Percentiles rank a stretch among this genome's conserved stretches.
phyloP scores from a whole-genome alignment of 2,888 invertebrate species.

The Amorpha juglandis region DNA sequence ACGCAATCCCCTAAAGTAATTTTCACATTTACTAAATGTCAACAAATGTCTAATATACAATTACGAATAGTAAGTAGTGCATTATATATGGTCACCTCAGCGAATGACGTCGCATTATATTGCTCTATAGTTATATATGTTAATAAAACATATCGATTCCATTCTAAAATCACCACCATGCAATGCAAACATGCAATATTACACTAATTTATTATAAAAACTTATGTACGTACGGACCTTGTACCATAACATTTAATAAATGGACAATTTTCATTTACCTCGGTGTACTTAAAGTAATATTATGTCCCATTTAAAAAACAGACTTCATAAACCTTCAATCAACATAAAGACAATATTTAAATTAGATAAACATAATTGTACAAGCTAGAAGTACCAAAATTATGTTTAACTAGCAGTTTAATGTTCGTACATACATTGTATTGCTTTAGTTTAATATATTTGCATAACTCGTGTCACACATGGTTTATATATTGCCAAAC shows the following conservation, averaged over 20 bases:
- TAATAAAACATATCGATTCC: constrained; percentile 52
- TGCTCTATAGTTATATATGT: constrained; percentile 16
- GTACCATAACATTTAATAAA: constrained; percentile 56
- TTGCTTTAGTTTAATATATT: constrained; percentile 18
- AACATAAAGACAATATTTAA: constrained; percentile 48
- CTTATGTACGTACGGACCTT: constrained; percentile 70
- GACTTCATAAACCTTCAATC: constrained; percentile 34
- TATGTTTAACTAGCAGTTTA: constrained; percentile 39
- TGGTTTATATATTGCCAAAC: constrained; percentile 16
- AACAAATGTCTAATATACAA: constrained; percentile 24
- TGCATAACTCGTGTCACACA: constrained; percentile 1
- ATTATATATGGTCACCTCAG: constrained; percentile 18
- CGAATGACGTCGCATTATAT: constrained; percentile 22
- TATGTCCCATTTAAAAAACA: constrained; percentile 63
- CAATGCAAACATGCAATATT: constrained; percentile 69
- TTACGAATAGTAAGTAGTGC: constrained; percentile 18
- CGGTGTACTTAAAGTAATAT: constrained; percentile 65
- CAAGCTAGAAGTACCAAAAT: constrained; percentile 24
- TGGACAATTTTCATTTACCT: constrained; percentile 53
- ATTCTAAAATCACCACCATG: constrained; percentile 71
- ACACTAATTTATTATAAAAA: constrained; percentile 55
- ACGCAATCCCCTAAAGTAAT: constrained; percentile 17
- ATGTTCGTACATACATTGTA: constrained; percentile 63
- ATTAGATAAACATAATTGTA: constrained; percentile 32
- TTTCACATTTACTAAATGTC: constrained; percentile 20